Conservation (phyloP, 2,113 vertebrate species). For the Nestor notabilis region DNA sequence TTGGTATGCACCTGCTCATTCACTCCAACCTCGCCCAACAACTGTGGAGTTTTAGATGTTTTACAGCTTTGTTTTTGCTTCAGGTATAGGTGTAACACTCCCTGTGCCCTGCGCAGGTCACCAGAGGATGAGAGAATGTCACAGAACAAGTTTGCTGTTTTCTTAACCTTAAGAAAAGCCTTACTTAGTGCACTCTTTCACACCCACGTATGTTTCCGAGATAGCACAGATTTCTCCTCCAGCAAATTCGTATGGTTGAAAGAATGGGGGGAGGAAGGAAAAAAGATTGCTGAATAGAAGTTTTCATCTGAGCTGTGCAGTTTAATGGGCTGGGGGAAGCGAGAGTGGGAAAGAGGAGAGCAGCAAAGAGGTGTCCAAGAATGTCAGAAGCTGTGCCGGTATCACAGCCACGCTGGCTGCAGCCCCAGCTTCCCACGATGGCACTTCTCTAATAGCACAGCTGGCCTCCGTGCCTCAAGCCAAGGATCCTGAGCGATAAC, state of each 20-base stretch:
- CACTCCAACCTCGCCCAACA: slow-evolving; percentile 21
- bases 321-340: not conserved
- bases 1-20: slow-evolving; percentile 44
- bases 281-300: not conserved
- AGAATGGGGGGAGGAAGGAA: fast-evolving
- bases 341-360: not conserved
- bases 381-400: not conserved
- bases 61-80: slow-evolving; percentile 36
- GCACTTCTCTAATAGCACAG: slow-evolving; percentile 4
- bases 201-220: not conserved
- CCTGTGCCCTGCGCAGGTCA: slow-evolving; percentile 16
- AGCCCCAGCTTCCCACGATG: slow-evolving; percentile 5
- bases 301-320: not conserved
- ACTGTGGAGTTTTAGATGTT: not conserved
- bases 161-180: slow-evolving; percentile 26
- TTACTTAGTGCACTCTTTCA: not conserved
- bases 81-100: slow-evolving; percentile 14
- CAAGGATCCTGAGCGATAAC: not conserved
- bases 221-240: not conserved
- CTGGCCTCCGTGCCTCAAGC: not conserved
- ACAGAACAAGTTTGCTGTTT: slow-evolving; percentile 44
- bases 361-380: not conserved
- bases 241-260: not conserved
- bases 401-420: not conserved
- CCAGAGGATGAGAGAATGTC: slow-evolving; percentile 34